These are phyloP conservation scores for Hecatera dysodea DNA, from an alignment of 2,888 invertebrate genomes.

Conservation along the genomic window DNA sequence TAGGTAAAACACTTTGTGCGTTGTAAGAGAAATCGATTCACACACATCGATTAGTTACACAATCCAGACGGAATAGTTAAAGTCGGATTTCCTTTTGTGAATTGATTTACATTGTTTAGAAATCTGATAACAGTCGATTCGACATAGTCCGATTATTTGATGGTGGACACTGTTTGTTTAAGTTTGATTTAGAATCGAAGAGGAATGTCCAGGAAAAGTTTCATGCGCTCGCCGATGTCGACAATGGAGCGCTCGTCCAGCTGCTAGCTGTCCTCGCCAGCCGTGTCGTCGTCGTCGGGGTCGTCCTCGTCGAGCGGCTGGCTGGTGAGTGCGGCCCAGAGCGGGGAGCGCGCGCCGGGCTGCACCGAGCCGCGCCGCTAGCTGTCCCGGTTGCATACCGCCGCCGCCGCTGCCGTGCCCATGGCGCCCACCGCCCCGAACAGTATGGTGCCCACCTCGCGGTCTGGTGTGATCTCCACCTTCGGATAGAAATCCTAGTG, in stretches of 20 bases:
- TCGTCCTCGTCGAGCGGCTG: slow-evolving; percentile 89
- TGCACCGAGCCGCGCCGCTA: slow-evolving; percentile 89
- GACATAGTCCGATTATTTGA: slow-evolving; percentile 18
- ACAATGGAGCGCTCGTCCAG: slow-evolving; percentile 89
- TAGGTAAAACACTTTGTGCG: slow-evolving; percentile 19
- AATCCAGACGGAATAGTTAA: slow-evolving; percentile 33
- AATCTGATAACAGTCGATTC: slow-evolving; percentile 29
- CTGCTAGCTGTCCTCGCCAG: slow-evolving; percentile 90
- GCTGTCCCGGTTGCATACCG: slow-evolving; percentile 90
- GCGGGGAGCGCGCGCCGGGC: slow-evolving; percentile 92
- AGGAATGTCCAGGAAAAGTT: slow-evolving; percentile 91
- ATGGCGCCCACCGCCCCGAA: slow-evolving; percentile 77
- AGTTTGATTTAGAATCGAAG: slow-evolving; percentile 88
- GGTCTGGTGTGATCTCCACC: slow-evolving; percentile 89
- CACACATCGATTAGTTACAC: slow-evolving; percentile 10
- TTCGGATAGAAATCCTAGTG: slow-evolving; percentile 53
- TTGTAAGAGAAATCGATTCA: slow-evolving; percentile 51
- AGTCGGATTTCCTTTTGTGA: slow-evolving; percentile 36
- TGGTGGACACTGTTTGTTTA: slow-evolving; percentile 7
- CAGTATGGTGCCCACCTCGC: slow-evolving; percentile 86
- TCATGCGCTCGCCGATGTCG: slow-evolving; percentile 90
- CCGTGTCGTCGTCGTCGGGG: slow-evolving; percentile 74
- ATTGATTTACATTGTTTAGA: slow-evolving; percentile 48
- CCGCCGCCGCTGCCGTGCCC: slow-evolving; percentile 84
- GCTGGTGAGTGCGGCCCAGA: slow-evolving; percentile 95